Base-by-base conservation (phyloP, 2,797 vertebrate species). In the Coendou prehensilis region DNA sequence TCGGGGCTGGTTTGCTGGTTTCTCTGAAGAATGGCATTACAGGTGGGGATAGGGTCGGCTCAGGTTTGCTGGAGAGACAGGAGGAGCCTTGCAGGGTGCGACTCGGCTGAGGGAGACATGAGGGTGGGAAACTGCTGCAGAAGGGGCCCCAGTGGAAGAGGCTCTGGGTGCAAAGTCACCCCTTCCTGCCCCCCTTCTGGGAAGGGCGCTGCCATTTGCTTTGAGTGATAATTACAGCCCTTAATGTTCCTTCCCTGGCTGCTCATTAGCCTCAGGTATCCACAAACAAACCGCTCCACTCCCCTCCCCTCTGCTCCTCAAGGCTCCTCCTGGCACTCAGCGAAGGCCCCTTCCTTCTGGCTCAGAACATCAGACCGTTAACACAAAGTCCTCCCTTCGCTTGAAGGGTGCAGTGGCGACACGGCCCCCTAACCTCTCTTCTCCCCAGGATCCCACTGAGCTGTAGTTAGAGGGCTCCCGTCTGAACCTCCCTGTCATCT, bases 201-300 rank as follows among this genome's bases (percentile, higher is more conserved):
- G 61, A 28, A 3, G 23, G 15, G 64, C 0, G 6, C 45, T 73
- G 91, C 75, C 79, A n/a, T 92, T 93, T 63, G 73, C 75, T 94
- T 64, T 93, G 93, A 96, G 91, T 5, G 1, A 54, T 95, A 97
- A 97, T 97, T 97, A 97, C 50, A 97, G 80, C 86, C 79, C 56
- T 97, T 69, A 83, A 59, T 82, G 64, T 94, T 94, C 81, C 80
- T 82, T 85, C 52, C 64, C 87, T 9, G 73, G 64, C 83, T 97
- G 97, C 96, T 97, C 76, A 96, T 97, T 97, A 97, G 91, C 96
- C 91, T 76, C 26, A 26, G 23, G 83, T 91, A 91, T 96, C 97
- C 95, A 96, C 93, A 97, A 75, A 95, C 90, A 97, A 96, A 96
- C 83, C 50, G n/a, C 93, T 61, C 11, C 1, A 9, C 57, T 67